Base-by-base conservation (phyloP, 64 coral and sea anemone genomes). In the Dendronephthya gigantea region DNA sequence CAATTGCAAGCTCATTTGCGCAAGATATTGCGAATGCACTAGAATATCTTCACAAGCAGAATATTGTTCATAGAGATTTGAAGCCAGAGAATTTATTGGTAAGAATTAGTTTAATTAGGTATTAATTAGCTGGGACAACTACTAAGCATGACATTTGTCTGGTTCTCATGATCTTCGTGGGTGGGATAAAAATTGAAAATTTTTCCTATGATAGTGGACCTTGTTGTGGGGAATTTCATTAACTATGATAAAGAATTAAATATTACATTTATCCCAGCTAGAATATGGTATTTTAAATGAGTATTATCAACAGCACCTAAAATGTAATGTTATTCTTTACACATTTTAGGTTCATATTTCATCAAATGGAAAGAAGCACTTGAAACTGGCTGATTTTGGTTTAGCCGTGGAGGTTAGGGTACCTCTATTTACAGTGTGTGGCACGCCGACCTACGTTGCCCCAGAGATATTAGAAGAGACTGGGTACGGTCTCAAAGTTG, bases 31-130 rank as follows among this genome's bases (percentile, higher is more conserved):
- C 86, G 2, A 98, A 93, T 41, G 92, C 95, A 12, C 55, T 98
- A 25, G 59, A 86, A 1, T 98, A 98, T 87, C 89, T 98, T 25
- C 95, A 98, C 83, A 89, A 87, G 81, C 90, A 88, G 82, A 89
- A 91, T 32, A 89, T 98, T 31, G 95, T 98, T 16, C 95, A 98
- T 39, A 81, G 95, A 82, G 95, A 98, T 35, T 68, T 98, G 5
- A 98, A 98, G 87, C 95, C 95, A 10, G 95, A 98, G 86, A 98
- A 98, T 74, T 82, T 98, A 8, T 58, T 98, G 75, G 95, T 98
- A 88, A 90, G 95, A 86, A 35, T 9, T 35, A 45, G 11, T 45
- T n/a, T n/a, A n/a, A n/a, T n/a, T n/a, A n/a, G n/a, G n/a, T n/a
- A n/a, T n/a, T n/a, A n/a, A n/a, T n/a, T n/a, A n/a, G n/a, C n/a